A percentile compares a stretch with the other conserved stretches of the same genome.
These are phyloP conservation scores for Aphyosemion australe DNA, from an alignment of 2,113 vertebrate species.

Conservation along the genomic window DNA sequence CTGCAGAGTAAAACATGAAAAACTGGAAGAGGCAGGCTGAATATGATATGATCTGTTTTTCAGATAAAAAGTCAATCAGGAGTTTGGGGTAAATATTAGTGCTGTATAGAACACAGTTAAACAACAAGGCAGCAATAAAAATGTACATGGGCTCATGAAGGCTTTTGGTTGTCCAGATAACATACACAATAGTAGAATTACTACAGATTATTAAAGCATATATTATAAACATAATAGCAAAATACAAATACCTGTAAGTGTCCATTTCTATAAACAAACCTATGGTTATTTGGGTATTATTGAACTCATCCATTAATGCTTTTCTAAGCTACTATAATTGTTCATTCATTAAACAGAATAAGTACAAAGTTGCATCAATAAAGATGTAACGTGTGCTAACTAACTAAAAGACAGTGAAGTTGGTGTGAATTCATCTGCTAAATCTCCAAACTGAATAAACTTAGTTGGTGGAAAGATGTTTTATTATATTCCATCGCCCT, in stretches of 20 bases:
- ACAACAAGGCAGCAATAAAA: constrained; percentile 18
- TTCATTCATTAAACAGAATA: too few species aligned
- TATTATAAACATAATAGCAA: not conserved
- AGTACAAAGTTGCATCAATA: too few species aligned
- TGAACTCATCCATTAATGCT: constrained; percentile 4
- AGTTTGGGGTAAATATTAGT: not conserved
- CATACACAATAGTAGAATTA: constrained; percentile 14
- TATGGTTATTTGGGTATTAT: constrained; percentile 1
- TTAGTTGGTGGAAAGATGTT: too few species aligned
- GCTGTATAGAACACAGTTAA: constrained; percentile 5
- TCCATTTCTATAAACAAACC: constrained; percentile 4
- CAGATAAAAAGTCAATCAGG: constrained; percentile 20
- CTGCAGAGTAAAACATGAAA: not conserved
- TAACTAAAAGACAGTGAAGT: too few species aligned
- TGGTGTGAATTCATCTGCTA: too few species aligned
- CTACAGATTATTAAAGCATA: constrained; percentile 22
- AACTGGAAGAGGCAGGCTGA: not conserved
- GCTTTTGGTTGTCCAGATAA: not conserved
- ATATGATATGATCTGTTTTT: constrained; percentile 5
- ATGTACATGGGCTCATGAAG: constrained; percentile 14
- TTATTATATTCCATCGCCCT: too few species aligned
- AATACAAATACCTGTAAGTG: constrained; percentile 31
- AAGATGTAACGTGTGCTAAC: too few species aligned
- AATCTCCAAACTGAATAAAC: too few species aligned
- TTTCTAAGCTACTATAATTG: too few species aligned